Evolutionary conservation across 92 coral and sea anemone species (phyloP), one percentile per base, ranked within the genome.

Genomic region (Bergia puertoricense): DNA sequence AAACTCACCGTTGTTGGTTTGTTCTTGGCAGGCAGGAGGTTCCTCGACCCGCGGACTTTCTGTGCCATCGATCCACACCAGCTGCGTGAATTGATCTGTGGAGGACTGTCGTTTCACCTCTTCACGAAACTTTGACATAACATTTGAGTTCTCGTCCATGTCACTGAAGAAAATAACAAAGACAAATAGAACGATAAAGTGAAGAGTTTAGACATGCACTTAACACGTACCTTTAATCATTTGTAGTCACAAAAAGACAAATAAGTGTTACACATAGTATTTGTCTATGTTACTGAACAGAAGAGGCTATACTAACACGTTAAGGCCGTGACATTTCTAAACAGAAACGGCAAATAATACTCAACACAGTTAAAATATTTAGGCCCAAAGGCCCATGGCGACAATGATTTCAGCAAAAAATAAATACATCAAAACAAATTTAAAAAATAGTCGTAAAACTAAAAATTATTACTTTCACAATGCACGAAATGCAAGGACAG

Each of bases 21-120:
- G 87, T 45, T 84, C 68, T 13, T 84, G 46, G 78, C 87, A 84
- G 8, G 40, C 20, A 5, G 39, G 23, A 50, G 44, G 93, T 18
- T 82, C 88, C 39, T 85, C 95, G 81, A 85, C 92, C 81, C 96
- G 86, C 51, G 95, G 98, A 39, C 91, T 87, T 40, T 93, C 92
- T 16, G 98, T 91, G 85, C 99, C 95, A 66, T 97, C 99, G 76
- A 97, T 97, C 99, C 99, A 97, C 41, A 97, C 99, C 86, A 97
- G 89, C 82, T 95, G 96, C 81, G 94, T 95, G 86, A 97, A 97
- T 80, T 91, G 93, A 67, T 93, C 99, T 85, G 92, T 88, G 82
- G 94, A 88, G 69, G 94, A 88, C 88, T 86, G 94, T 5, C 92
- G 94, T 78, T 80, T 89, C 78, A 84, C 87, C 41, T 84, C 87